Evolutionary conservation across 2,797 vertebrate genomes (phyloP), one percentile per base, ranked within the genome.

Genomic region (Pempheris klunzingeri): DNA sequence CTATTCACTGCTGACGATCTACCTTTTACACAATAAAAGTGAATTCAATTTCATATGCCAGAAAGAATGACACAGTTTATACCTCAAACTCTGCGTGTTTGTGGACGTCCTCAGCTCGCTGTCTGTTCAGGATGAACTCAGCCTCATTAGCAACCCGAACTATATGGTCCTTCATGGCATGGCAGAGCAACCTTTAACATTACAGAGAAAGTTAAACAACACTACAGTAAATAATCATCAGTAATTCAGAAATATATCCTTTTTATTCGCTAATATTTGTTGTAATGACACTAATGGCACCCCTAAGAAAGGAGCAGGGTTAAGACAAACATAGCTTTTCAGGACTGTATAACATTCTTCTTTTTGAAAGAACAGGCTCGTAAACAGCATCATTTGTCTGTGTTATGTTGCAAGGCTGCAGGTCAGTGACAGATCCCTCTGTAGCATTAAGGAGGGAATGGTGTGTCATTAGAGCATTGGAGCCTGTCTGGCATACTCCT

Each of bases 141-240:
- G 98, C 98, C 88, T 99, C 98, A 55, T 99, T 99, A 78, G 98
- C 98, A 1, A 99, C 98, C 13, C 98, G 97, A 3, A 99, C 98
- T 60, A 99, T 99, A 82, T 99, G 98, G 91, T 99, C 98, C 92
- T 99, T 99, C 98, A 99, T 99, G 66, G 98, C 98, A 58, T 99
- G 98, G 88, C 98, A 99, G 38, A 99, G 90, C 69, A 99, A 95
- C 89, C 98, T 99, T 78, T 54, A 88, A 87, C 22, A 70, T 62
- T 1, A 24, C 14, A 66, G 22, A 81, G n/a, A 58, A 26, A 36
- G 49, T 22, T 43, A 49, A 71, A 85, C n/a, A n/a, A n/a, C n/a
- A n/a, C n/a, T n/a, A n/a, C n/a, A n/a, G n/a, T n/a, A n/a, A n/a
- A n/a, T n/a, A n/a, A 44, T 26, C 32, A 39, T 41, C n/a, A 58